phyloP scores from a whole-genome alignment of 2,113 vertebrate species.

The Microcebus griseorufus region DNA sequence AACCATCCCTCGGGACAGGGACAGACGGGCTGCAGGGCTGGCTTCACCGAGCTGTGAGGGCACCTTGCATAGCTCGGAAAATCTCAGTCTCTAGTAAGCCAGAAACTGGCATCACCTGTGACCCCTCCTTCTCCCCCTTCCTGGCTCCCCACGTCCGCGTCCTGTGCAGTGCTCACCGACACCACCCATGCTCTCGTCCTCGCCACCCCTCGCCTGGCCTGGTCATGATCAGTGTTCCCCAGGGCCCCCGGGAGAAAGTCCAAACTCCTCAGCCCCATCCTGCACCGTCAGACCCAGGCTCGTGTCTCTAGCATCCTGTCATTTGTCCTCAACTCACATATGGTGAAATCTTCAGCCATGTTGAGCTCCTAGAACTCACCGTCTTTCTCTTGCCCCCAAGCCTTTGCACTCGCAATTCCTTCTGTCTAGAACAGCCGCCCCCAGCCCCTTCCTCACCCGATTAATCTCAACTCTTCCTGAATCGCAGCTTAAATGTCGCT shows the following conservation, averaged over 20 bases:
- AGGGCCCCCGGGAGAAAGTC: background rate
- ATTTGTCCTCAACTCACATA: background rate
- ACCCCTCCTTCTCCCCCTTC: background rate
- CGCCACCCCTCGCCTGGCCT: background rate
- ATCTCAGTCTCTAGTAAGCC: background rate
- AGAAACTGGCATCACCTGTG: background rate
- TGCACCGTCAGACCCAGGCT: background rate
- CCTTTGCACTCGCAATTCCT: background rate
- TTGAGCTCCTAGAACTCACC: background rate
- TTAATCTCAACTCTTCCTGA: background rate
- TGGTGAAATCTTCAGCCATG: background rate
- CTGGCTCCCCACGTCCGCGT: background rate
- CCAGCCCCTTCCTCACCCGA: too few relatives aligned
- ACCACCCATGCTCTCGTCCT: background rate
- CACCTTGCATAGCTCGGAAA: background rate
- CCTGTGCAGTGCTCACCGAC: accelerated
- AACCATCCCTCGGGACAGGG: background rate
- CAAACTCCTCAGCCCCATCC: accelerated
- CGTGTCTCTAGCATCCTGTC: background rate
- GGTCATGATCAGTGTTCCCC: background rate
- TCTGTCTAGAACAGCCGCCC: background rate
- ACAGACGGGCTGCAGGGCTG: background rate
- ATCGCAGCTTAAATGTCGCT: background rate
- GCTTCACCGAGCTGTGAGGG: background rate
- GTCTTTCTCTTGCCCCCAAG: background rate